phyloP scores from a whole-genome alignment of 2,797 vertebrate genomes.

The Sciurus carolinensis region DNA sequence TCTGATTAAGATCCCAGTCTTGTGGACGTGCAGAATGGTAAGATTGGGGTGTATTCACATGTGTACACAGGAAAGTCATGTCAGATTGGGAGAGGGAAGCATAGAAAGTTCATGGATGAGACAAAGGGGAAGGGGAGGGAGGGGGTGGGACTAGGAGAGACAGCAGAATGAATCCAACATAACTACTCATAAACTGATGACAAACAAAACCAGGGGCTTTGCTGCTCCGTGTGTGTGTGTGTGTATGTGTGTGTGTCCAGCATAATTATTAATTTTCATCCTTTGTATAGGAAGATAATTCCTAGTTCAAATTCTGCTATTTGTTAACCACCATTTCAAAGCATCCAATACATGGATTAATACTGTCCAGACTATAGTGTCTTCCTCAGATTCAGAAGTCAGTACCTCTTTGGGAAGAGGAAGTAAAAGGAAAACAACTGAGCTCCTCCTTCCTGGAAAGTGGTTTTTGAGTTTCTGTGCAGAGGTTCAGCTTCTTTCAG shows the following conservation, averaged over 20 bases:
- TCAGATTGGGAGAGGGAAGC: too few species aligned
- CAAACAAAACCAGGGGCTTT: not conserved
- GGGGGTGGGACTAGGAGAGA: too few species aligned
- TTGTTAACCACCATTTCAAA: constrained; percentile 44
- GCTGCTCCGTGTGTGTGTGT: not conserved
- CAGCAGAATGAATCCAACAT: too few species aligned
- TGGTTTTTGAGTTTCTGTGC: not conserved
- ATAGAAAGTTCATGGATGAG: too few species aligned
- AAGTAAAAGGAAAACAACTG: not conserved
- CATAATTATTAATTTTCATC: not conserved
- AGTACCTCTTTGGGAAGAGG: not conserved
- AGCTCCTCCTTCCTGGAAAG: not conserved
- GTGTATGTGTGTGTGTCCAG: not conserved
- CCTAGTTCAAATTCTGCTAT: not conserved
- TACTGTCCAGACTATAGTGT: not conserved
- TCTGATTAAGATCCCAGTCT: too few species aligned
- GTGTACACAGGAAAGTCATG: too few species aligned
- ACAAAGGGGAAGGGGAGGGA: too few species aligned
- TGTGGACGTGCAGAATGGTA: too few species aligned
- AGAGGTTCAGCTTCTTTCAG: not conserved
- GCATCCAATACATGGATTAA: not conserved
- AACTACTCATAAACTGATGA: not conserved
- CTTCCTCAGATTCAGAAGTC: constrained; percentile 27
- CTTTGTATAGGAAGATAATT: constrained; percentile 46
- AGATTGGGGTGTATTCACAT: too few species aligned